Conservation (phyloP, 2,888 invertebrate species). For the Phasia obesa region DNA sequence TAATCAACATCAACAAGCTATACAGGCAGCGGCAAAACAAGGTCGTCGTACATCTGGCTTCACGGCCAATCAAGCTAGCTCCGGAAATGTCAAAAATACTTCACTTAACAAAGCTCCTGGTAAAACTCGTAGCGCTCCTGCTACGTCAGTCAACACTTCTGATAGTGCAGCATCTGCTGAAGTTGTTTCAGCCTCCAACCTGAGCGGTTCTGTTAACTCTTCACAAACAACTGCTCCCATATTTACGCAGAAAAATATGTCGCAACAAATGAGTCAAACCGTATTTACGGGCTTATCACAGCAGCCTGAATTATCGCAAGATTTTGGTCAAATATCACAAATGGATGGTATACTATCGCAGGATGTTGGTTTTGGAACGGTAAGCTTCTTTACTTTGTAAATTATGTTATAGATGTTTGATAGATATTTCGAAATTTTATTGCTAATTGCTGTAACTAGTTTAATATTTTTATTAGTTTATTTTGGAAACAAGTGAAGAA, state of each 20-base stretch:
- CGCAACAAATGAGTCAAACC: slow-evolving; percentile 87
- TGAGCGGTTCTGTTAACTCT: slow-evolving; percentile 33
- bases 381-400: slow-evolving; percentile 74
- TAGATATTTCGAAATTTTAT: too few species aligned
- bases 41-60: slow-evolving; percentile 80
- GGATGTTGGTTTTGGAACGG: slow-evolving; percentile 84
- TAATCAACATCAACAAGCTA: slow-evolving; percentile 88
- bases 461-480: too few species aligned
- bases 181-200: slow-evolving; percentile 80
- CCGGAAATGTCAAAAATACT: slow-evolving; percentile 42
- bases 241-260: slow-evolving; percentile 90
- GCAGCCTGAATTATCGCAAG: slow-evolving; percentile 84
- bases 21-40: slow-evolving; percentile 82
- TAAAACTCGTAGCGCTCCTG: slow-evolving; percentile 51
- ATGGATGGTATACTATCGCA: slow-evolving; percentile 97
- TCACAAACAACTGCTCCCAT: slow-evolving; percentile 81
- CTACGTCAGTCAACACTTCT: slow-evolving; percentile 6
- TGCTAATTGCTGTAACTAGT: too few species aligned
- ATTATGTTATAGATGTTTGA: too few species aligned
- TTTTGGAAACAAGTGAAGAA: too few species aligned
- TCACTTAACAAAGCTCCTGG: slow-evolving; percentile 47
- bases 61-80: slow-evolving; percentile 54
- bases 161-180: slow-evolving; percentile 23
- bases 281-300: slow-evolving; percentile 87
- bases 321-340: slow-evolving; percentile 86